Conservation (phyloP, 2,888 invertebrate genomes). For the Tenthredo distinguenda region DNA sequence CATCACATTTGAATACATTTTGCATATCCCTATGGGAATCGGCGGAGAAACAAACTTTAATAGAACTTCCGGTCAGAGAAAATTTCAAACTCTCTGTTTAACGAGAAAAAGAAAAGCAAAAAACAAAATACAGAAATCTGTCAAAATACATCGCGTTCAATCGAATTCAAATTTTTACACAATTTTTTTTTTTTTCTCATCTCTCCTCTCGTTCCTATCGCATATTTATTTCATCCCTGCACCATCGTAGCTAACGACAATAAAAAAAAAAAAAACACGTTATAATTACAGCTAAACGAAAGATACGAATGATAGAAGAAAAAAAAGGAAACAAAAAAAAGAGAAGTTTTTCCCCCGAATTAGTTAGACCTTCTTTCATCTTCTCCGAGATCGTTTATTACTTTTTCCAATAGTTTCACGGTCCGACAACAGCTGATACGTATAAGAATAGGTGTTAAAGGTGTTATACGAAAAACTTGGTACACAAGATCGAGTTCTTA, state of each 20-base stretch:
- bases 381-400: background rate
- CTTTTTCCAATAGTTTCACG: background rate
- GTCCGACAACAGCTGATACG: background rate
- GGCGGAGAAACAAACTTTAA: slow-evolving; percentile 33
- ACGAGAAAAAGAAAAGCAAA: background rate
- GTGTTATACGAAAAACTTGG: background rate
- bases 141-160: slow-evolving; percentile 1
- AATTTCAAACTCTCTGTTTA: background rate
- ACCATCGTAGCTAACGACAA: too few species aligned
- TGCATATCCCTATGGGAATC: slow-evolving; percentile 20
- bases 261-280: too few species aligned
- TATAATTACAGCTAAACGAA: too few species aligned
- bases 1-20: slow-evolving; percentile 41
- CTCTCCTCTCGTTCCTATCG: background rate
- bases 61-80: slow-evolving; percentile 20
- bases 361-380: background rate
- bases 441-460: background rate
- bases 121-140: background rate
- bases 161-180: background rate
- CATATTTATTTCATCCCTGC: too few species aligned
- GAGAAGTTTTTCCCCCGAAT: background rate
- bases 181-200: background rate
- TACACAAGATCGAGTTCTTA: background rate
- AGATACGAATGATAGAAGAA: too few species aligned
- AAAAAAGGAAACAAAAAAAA: too few species aligned